Conservation (phyloP, 1,140 invertebrate species). For the Adelges cooleyi region DNA sequence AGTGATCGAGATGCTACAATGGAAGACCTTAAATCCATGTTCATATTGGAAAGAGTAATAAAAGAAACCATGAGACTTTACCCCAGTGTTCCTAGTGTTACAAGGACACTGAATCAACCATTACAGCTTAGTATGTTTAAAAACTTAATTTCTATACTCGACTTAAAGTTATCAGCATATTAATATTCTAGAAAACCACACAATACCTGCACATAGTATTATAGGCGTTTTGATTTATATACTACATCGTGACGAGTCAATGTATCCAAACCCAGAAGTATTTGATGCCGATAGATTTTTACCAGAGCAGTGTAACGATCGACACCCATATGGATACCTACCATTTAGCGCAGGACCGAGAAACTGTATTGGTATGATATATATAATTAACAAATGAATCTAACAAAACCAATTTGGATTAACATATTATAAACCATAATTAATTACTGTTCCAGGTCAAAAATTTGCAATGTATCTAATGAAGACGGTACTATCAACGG, state of each 20-base stretch:
- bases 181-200: slow-evolving; percentile 41
- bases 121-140: neutral
- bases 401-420: no score
- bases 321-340: slow-evolving; percentile 48
- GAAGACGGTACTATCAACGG: slow-evolving; percentile 43
- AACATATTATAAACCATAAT: no score
- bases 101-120: slow-evolving; percentile 39
- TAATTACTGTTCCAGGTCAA: slow-evolving; percentile 39
- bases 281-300: slow-evolving; percentile 30
- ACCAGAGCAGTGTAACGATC: slow-evolving; percentile 33
- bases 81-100: slow-evolving; percentile 47
- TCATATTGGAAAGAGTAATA: slow-evolving; percentile 50
- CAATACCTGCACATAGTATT: slow-evolving; percentile 42
- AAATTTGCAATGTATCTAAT: slow-evolving; percentile 48
- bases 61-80: slow-evolving; percentile 50
- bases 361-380: slow-evolving; percentile 54
- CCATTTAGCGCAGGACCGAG: slow-evolving; percentile 65
- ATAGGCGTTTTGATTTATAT: slow-evolving; percentile 42
- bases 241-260: slow-evolving; percentile 41
- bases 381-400: no score
- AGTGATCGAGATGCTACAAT: neutral
- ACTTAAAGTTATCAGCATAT: no score
- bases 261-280: slow-evolving; percentile 28
- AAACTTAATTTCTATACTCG: no score
- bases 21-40: slow-evolving; percentile 43